A percentile compares a stretch with the other conserved stretches of the same genome.
These are phyloP conservation scores for Fabriciana adippe DNA, from an alignment of 2,888 invertebrate species.

Conservation along the genomic window DNA sequence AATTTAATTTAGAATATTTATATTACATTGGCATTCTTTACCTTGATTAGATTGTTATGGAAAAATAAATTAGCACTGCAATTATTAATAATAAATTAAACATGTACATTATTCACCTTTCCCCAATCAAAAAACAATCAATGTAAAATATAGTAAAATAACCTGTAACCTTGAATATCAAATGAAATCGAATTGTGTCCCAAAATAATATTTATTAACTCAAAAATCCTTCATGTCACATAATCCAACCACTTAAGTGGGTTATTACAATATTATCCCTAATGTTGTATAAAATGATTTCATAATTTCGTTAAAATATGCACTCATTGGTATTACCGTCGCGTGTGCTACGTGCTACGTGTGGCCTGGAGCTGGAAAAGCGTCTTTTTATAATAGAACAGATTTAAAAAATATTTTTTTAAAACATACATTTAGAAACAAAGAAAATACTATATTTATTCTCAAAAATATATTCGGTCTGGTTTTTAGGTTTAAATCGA, in stretches of 20 bases:
- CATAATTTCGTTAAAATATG: conserved; percentile 12
- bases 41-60: too few relatives aligned
- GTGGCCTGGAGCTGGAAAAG: not conserved
- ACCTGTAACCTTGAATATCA: too few relatives aligned
- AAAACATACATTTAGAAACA: not conserved
- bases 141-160: too few relatives aligned
- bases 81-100: too few relatives aligned
- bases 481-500: too few relatives aligned
- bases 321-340: conserved; percentile 7
- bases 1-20: too few relatives aligned
- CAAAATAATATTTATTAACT: not conserved
- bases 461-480: not conserved
- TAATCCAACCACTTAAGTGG: not conserved
- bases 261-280: conserved; percentile 8
- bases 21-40: too few relatives aligned
- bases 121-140: too few relatives aligned
- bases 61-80: too few relatives aligned
- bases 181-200: too few relatives aligned
- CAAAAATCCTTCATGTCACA: not conserved
- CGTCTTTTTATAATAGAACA: conserved; percentile 1
- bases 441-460: not conserved
- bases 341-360: conserved; percentile 1
- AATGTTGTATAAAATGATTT: conserved; percentile 13
- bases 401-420: not conserved
- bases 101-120: too few relatives aligned